Base-by-base conservation (phyloP, 2,888 invertebrate species). In the Yponomeuta sedellus region DNA sequence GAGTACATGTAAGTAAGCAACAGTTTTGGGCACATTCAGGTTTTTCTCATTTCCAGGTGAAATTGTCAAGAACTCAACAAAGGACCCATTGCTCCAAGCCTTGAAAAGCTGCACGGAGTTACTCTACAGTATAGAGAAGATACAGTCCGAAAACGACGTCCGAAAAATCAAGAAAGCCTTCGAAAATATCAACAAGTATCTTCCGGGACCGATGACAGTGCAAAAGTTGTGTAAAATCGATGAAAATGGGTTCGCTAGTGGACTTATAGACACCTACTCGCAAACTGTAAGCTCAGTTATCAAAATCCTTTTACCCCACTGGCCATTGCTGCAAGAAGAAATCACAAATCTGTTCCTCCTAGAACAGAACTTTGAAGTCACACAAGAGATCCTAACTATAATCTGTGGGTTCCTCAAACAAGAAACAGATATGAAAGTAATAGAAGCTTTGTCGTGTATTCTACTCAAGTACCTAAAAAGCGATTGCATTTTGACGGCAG, bases 221-320 rank as follows among this genome's bases (percentile, higher is more conserved):
- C 94, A 96, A 77, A 94, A 93, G 77, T 80, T 95, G n/a, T 76
- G 83, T 12, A 85, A 86, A 56, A 70, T 92, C 1, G 95, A 96
- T 22, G 71, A 72, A 0, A 69, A 67, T 16, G 2, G 76, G 0
- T 64, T 88, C 0, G 67, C 72, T 2, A 64, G 44, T 34, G 86
- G 92, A 56, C 80, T 92, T 5, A 73, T 88, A 4, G 83, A 88
- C 19, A 71, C 83, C 0, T 94, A 93, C 73, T 81, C 92, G 0
- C 81, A 85, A 39, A 74, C 95, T 6, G 73, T 96, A 3, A 84
- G 88, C 39, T 75, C 77, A 4, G 64, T 94, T 0, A 75, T 93
- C 0, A 78, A 81, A 28, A 83, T 85, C 19, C 87, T 94, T 56
- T 88, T 94, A 61, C 77, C 85, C 0, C 89, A 92, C 66, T 95